Conservation (phyloP, 2,888 invertebrate species). For the Anorthoa munda region DNA sequence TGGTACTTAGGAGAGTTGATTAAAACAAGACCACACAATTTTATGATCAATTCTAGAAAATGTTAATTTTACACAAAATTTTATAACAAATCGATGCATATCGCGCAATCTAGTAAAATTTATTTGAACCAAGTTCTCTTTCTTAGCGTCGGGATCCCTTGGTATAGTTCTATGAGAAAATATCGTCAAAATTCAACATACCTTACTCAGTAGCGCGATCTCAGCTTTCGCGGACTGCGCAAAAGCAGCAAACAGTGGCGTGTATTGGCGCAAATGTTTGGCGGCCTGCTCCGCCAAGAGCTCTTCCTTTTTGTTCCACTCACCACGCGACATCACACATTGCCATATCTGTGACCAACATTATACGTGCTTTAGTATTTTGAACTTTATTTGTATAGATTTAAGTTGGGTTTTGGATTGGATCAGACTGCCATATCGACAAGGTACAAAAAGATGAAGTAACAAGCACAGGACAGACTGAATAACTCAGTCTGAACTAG, state of each 20-base stretch:
- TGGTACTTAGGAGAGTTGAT: no score
- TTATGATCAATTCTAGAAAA: no score
- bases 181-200: slow-evolving; percentile 52
- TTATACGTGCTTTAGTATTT: slow-evolving; percentile 10
- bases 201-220: slow-evolving; percentile 96
- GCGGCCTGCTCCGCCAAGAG: slow-evolving; percentile 98
- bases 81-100: no score
- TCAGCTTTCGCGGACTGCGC: slow-evolving; percentile 96
- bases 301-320: slow-evolving; percentile 99
- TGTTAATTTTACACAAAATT: no score
- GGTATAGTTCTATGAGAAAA: no score
- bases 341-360: slow-evolving; percentile 94
- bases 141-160: no score
- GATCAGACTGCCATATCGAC: slow-evolving; percentile 88
- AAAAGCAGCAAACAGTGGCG: slow-evolving; percentile 96
- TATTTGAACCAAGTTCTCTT: no score
- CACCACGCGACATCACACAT: slow-evolving; percentile 98
- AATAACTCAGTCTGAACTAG: slow-evolving; percentile 80
- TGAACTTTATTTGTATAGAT: not conserved
- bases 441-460: slow-evolving; percentile 67
- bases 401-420: slow-evolving; percentile 1
- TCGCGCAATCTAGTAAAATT: no score
- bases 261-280: slow-evolving; percentile 96
- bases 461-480: slow-evolving; percentile 68
- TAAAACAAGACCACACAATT: no score